Evolutionary conservation across 2,797 vertebrate species (phyloP), one percentile per base, ranked within the genome.

Genomic region (Betta splendens): DNA sequence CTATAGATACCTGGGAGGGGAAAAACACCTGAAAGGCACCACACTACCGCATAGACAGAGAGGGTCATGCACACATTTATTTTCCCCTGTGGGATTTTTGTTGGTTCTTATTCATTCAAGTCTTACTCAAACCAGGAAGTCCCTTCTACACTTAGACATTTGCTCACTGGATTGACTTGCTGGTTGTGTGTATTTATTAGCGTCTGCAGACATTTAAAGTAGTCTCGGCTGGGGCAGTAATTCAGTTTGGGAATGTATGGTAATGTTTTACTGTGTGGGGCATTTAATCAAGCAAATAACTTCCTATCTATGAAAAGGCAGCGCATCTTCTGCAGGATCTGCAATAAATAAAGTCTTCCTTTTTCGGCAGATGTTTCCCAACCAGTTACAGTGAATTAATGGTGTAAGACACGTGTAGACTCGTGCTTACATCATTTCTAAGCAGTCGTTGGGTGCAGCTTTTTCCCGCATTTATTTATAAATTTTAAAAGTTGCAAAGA

Each of bases 91-190:
- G 75, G 75, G 76, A 68, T 69, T 65, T 33, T 39, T 26, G n/a
- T 37, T 23, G 40, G 22, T 18, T 61, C 43, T 69, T 76, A 72
- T 83, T 86, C 76, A 85, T 84, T 81, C 69, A 80, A 62, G 49
- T 64, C 50, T 81, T 72, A 77, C 68, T 72, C 45, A 75, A 84
- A 83, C 78, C 71, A 87, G 87, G 86, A 88, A 87, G 81, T 85
- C 31, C 63, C 63, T 69, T 57, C 69, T 38, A 72, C 58, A 72
- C 15, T 10, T 5, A 56, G 59, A 44, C 0, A 18, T 52, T 67
- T 61, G 46, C 62, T 77, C 28, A 50, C 44, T 25, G 22, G 26
- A 29, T 35, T 64, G 25, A 49, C 28, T 35, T 0, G 23, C 17
- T 44, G 12, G 6, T 21, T 16, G 20, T 16, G 20, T 22, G 64